phyloP scores from a whole-genome alignment of 2,888 invertebrate genomes.

The Danaus chrysippus region DNA sequence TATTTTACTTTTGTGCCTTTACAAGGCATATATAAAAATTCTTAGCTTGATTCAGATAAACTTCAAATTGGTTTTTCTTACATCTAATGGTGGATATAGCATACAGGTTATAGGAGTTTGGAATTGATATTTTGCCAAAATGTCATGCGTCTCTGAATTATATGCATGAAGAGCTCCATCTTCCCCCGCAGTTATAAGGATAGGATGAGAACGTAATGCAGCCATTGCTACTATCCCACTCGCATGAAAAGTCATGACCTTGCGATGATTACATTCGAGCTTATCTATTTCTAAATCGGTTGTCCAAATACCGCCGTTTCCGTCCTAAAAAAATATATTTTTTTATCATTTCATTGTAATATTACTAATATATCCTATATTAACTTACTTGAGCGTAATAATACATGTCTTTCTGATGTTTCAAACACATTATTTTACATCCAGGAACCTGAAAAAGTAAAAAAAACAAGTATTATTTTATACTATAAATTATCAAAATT shows the following conservation, averaged over 20 bases:
- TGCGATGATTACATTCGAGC: constrained; percentile 58
- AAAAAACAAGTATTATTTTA: neutral
- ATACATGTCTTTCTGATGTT: constrained; percentile 66
- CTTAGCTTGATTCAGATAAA: no score
- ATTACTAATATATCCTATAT: constrained; percentile 5
- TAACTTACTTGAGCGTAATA: constrained; percentile 89
- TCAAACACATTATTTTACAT: constrained; percentile 69
- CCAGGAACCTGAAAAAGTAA: constrained; percentile 56
- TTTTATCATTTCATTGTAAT: neutral
- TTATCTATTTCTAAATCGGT: constrained; percentile 70
- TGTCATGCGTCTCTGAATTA: constrained; percentile 79
- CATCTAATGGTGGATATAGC: constrained; percentile 85
- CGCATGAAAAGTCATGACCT: constrained; percentile 85
- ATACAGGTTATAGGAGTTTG: constrained; percentile 77
- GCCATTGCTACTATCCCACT: constrained; percentile 85
- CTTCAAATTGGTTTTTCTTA: constrained; percentile 45
- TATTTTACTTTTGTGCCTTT: no score
- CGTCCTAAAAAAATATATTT: constrained; percentile 80
- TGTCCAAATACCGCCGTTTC: constrained; percentile 86
- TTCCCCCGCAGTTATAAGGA: constrained; percentile 85
- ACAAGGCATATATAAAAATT: no score
- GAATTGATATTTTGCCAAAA: constrained; percentile 80
- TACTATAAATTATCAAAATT: neutral
- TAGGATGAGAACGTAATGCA: constrained; percentile 83
- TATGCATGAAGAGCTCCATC: constrained; percentile 87